These are phyloP conservation scores for Tenthredo scrophulariae DNA, from an alignment of 2,888 invertebrate genomes.

Conservation along the genomic window DNA sequence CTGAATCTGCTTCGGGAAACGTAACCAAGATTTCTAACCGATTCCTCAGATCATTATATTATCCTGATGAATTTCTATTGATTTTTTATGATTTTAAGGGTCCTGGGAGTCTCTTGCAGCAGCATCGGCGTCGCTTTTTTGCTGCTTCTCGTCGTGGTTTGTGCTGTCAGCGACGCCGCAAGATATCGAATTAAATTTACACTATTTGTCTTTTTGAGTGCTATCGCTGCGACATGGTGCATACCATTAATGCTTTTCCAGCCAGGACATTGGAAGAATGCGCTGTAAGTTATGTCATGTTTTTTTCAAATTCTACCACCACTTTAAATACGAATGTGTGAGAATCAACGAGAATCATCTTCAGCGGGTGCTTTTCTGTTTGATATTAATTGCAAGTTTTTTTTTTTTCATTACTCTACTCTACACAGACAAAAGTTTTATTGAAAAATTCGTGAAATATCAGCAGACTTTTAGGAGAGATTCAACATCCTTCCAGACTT, in stretches of 20 bases:
- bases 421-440: background rate
- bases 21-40: conserved; percentile 5
- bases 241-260: conserved; percentile 88
- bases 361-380: background rate
- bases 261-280: conserved; percentile 88
- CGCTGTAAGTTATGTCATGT: conserved; percentile 84
- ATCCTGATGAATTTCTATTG: background rate
- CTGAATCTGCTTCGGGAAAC: background rate
- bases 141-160: conserved; percentile 70
- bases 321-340: background rate
- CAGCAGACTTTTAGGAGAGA: background rate
- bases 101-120: conserved; percentile 69
- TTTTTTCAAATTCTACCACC: conserved; percentile 8
- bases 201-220: conserved; percentile 83
- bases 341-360: background rate
- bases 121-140: conserved; percentile 68
- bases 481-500: background rate
- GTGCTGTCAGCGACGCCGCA: conserved; percentile 81
- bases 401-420: background rate
- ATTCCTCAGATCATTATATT: background rate
- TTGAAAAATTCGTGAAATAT: background rate
- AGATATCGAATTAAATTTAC: conserved; percentile 87
- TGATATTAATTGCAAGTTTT: background rate
- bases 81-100: conserved; percentile 64
- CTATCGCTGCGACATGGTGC: conserved; percentile 83